phyloP scores from a whole-genome alignment of 2,888 invertebrate species.

The Chrysotoxum bicinctum region DNA sequence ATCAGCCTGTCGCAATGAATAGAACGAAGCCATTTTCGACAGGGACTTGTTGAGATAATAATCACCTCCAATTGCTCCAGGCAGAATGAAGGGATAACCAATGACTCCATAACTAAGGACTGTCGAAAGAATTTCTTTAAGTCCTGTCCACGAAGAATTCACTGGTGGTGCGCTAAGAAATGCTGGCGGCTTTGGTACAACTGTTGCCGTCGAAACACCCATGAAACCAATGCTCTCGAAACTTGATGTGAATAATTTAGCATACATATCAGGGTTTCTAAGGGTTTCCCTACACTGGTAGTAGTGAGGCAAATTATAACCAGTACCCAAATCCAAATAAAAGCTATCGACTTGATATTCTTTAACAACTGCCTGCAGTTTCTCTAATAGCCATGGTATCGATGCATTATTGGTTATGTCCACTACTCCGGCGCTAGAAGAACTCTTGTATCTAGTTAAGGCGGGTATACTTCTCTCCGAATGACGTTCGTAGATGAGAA shows the following conservation, averaged over 20 bases:
- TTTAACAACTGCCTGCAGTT: conserved; percentile 87
- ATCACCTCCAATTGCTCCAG: conserved; percentile 96
- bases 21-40: conserved; percentile 83
- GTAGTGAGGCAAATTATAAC: conserved; percentile 93
- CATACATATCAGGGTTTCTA: conserved; percentile 92
- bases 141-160: conserved; percentile 93
- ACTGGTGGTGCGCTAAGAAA: conserved; percentile 93
- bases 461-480: conserved; percentile 91
- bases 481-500: conserved; percentile 91
- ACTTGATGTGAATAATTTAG: conserved; percentile 85
- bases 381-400: conserved; percentile 89
- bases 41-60: conserved; percentile 84
- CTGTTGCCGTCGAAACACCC: conserved; percentile 92
- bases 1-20: conserved; percentile 83
- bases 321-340: conserved; percentile 91
- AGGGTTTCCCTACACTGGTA: conserved; percentile 89
- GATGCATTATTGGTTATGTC: conserved; percentile 93
- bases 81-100: conserved; percentile 96
- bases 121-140: conserved; percentile 92
- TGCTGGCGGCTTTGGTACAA: conserved; percentile 91
- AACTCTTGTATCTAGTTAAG: conserved; percentile 90
- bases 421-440: conserved; percentile 91
- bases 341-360: conserved; percentile 92
- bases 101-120: conserved; percentile 93
- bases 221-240: conserved; percentile 84